Conservation (phyloP, 2,888 invertebrate species). For the Priapulus caudatus region DNA sequence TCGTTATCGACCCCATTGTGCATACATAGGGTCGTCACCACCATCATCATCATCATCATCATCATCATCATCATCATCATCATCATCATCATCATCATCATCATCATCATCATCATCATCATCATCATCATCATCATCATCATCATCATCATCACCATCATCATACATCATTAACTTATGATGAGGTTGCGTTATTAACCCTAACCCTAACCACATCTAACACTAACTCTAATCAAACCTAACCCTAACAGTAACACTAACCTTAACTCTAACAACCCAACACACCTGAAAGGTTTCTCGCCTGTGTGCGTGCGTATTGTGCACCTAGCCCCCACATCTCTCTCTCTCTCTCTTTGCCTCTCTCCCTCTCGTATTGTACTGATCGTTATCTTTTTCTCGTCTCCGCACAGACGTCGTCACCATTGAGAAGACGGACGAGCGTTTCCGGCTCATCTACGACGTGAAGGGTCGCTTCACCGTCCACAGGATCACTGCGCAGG, state of each 20-base stretch:
- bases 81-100: slow-evolving; percentile 3
- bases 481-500: slow-evolving; percentile 90
- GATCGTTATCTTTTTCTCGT: no score
- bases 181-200: no score
- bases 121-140: slow-evolving; percentile 3
- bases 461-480: slow-evolving; percentile 96
- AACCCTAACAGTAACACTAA: neutral
- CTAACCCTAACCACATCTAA: no score
- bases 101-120: slow-evolving; percentile 3
- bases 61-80: slow-evolving; percentile 3
- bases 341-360: no score
- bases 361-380: no score
- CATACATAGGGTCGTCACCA: no score
- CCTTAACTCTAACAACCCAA: neutral
- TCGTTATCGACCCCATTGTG: no score
- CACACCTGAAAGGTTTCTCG: slow-evolving; percentile 45
- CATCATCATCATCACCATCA: slow-evolving; percentile 3
- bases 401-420: slow-evolving; percentile 77
- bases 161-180: no score
- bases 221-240: neutral
- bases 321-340: no score
- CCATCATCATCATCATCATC: slow-evolving; percentile 3
- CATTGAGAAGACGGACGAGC: slow-evolving; percentile 95
- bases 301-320: slow-evolving; percentile 85
- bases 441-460: slow-evolving; percentile 95